Evolutionary conservation across 2,113 vertebrate genomes (phyloP).

Genomic region (Pelvicachromis taeniatus): DNA sequence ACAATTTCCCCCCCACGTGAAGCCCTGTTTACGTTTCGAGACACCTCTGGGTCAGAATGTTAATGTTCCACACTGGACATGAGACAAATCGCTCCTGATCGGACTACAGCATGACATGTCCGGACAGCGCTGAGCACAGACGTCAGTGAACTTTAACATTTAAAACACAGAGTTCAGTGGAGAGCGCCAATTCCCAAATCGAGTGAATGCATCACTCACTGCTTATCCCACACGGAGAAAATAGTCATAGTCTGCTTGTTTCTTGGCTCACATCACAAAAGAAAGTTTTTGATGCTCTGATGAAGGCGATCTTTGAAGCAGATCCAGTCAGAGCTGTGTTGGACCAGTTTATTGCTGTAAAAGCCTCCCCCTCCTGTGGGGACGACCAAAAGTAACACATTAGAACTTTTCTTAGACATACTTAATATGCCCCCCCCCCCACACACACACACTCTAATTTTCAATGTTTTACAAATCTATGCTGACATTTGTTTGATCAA

Average conservation of each 20-base stretch:
- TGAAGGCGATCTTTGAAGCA: background rate
- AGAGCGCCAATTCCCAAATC: background rate
- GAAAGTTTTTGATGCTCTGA: background rate
- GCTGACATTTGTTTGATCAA: background rate
- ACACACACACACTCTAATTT: no score
- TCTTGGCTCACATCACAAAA: background rate
- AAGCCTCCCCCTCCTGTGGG: background rate
- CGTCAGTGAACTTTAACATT: background rate
- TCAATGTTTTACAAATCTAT: no score
- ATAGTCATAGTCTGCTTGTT: background rate
- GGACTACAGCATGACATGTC: background rate
- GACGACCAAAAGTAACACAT: background rate
- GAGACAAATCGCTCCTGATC: background rate
- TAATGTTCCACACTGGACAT: background rate
- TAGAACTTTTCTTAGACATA: background rate
- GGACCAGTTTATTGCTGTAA: background rate
- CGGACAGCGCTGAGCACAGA: rapidly evolving
- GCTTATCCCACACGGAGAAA: background rate
- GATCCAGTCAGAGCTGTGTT: background rate
- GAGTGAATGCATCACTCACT: no score
- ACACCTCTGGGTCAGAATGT: background rate
- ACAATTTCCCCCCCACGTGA: background rate
- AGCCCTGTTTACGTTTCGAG: background rate
- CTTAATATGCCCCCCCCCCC: no score
- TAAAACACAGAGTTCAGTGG: background rate